phyloP scores from a whole-genome alignment of 2,888 invertebrate genomes.

The Beris morrisii region DNA sequence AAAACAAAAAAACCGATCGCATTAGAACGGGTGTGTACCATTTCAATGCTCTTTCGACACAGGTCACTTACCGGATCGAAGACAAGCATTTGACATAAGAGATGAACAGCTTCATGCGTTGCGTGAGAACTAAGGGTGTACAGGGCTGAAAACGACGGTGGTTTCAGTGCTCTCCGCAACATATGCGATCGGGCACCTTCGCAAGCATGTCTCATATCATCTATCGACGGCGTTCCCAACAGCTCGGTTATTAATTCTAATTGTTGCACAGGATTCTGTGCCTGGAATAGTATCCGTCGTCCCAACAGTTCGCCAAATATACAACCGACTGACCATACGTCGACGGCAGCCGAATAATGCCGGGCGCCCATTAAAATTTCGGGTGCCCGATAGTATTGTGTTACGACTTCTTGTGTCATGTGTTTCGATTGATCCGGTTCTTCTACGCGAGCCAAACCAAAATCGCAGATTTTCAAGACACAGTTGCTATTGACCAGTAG shows the following conservation, averaged over 20 bases:
- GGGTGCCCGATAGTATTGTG: conserved; percentile 98
- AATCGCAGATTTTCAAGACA: conserved; percentile 99
- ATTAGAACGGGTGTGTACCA: conserved; percentile 9
- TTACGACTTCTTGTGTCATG: conserved; percentile 99
- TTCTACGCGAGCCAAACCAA: conserved; percentile 96
- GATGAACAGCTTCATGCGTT: conserved; percentile 96
- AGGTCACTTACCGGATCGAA: conserved; percentile 86
- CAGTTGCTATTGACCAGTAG: conserved; percentile 99
- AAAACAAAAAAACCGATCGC: background rate
- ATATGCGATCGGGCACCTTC: conserved; percentile 93
- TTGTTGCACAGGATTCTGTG: conserved; percentile 96
- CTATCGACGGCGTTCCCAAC: conserved; percentile 91
- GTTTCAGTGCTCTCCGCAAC: conserved; percentile 83
- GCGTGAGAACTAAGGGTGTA: conserved; percentile 92
- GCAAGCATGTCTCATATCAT: conserved; percentile 97
- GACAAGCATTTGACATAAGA: conserved; percentile 95
- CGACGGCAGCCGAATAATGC: conserved; percentile 95
- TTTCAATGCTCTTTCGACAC: background rate
- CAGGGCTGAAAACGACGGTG: conserved; percentile 83
- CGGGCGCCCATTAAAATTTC: conserved; percentile 99
- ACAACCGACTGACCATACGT: conserved; percentile 99
- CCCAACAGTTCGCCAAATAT: conserved; percentile 98
- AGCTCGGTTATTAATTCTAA: conserved; percentile 97
- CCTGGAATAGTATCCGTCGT: conserved; percentile 95
- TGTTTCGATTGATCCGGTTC: conserved; percentile 90